Evolutionary conservation across 1,140 invertebrate species (phyloP), one percentile per base, ranked within the genome.

Genomic region (Anagrus nilaparvatae): DNA sequence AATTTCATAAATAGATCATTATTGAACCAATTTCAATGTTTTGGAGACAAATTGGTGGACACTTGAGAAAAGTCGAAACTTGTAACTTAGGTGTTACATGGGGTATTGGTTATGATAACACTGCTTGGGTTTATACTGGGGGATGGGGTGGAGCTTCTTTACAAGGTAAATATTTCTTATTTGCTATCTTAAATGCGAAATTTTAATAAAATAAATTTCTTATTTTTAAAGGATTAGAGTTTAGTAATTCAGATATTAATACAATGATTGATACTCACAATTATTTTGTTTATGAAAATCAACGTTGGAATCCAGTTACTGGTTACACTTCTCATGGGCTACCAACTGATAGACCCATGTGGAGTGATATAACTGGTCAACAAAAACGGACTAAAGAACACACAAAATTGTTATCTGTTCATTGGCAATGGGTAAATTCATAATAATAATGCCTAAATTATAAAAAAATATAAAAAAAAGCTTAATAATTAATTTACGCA

Each of bases 261-360:
- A 54, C 77, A 4, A 87, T 90, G 82, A 75, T 76, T 14, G 87
- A 92, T 60, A 82, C 80, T 7, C 82, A 87, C 58, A 81, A 79
- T 54, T 87, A 86, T 61, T 83, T 82, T 57, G 82, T 91, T 5
- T 95, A 93, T 63, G 90, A 95, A 70, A 93, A 94, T 60, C 89
- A 95, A 65, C 73, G 88, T 34, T 95, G 90, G 90, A 93, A 92
- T 75, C 87, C 81, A 7, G 70, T 93, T 1, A 83, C 84, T 44
- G 89, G 90, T 13, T 94, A 90, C 56, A 86, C 85, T 2, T 75
- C 80, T 7, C 79, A 82, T 56, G 81, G 86, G 19, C 66, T 93
- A 34, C 88, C 88, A 18, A 92, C 88, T 1, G 89, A 94, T 67
- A 69, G 87, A 14, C 79, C 83, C 47, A 84, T 84, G 79, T 94